Evolutionary conservation across 1,140 invertebrate genomes (phyloP).

Genomic region (Augochlora pura): DNA sequence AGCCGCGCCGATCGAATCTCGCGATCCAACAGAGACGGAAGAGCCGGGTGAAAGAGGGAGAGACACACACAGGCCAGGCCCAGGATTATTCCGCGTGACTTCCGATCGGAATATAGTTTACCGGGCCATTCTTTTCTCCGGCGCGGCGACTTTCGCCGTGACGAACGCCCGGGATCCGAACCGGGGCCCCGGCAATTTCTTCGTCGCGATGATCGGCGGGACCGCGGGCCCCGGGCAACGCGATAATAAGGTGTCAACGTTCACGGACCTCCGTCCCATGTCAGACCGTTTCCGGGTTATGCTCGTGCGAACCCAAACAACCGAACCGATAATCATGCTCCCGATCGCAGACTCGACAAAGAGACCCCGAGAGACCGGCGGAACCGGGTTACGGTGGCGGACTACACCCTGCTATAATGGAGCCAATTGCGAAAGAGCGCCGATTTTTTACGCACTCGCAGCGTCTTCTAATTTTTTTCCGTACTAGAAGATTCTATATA

Average conservation of each 20-base stretch:
- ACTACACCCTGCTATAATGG: neutral
- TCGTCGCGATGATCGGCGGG: constrained; percentile 42
- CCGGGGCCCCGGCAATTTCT: constrained; percentile 43
- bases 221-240: constrained; percentile 33
- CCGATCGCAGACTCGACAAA: constrained; percentile 1
- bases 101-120: constrained; percentile 65
- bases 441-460: too few species aligned
- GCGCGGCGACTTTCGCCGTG: constrained; percentile 49
- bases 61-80: constrained; percentile 24
- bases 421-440: too few species aligned
- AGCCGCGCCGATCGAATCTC: constrained; percentile 46
- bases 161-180: constrained; percentile 12
- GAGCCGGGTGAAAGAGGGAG: neutral
- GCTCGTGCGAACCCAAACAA: constrained; percentile 54
- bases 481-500: too few species aligned
- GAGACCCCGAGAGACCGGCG: neutral
- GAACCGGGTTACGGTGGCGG: neutral
- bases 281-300: constrained; percentile 64
- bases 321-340: neutral
- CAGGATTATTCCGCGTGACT: constrained; percentile 66
- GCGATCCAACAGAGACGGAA: neutral
- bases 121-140: constrained; percentile 52
- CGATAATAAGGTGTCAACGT: constrained; percentile 70
- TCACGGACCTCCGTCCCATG: constrained; percentile 34
- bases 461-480: too few species aligned